Conservation (phyloP, 2,797 vertebrate genomes). For the Schizopygopsis malacanthus region DNA sequence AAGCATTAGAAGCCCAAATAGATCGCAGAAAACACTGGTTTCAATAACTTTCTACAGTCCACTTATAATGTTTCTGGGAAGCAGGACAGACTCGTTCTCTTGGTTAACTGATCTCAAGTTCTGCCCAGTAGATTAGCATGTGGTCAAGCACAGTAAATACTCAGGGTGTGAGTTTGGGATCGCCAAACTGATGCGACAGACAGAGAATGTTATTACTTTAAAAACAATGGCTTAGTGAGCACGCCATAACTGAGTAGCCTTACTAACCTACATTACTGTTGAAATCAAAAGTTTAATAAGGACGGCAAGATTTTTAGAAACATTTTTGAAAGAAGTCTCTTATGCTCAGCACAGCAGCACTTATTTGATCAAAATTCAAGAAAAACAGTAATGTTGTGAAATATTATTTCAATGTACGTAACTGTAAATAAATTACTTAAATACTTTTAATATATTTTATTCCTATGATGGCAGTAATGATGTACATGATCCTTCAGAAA, state of each 20-base stretch:
- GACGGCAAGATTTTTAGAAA: not conserved
- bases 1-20: not conserved
- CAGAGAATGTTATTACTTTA: not conserved
- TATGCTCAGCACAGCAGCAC: not conserved
- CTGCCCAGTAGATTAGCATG: not conserved
- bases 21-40: not conserved
- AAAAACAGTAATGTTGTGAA: not conserved
- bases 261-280: not conserved
- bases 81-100: not conserved
- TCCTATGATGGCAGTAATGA: not conserved
- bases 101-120: not conserved
- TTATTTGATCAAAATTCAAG: not conserved
- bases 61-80: not conserved
- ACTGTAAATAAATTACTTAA: not conserved
- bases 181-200: not conserved
- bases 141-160: not conserved
- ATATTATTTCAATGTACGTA: not conserved
- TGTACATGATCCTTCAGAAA: not conserved
- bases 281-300: not conserved
- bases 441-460: not conserved
- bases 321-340: not conserved
- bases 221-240: not conserved
- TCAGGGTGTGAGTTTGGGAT: not conserved
- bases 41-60: not conserved
- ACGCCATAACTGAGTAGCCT: not conserved